phyloP scores from a whole-genome alignment of 2,113 vertebrate genomes.

The Entelurus aequoreus region DNA sequence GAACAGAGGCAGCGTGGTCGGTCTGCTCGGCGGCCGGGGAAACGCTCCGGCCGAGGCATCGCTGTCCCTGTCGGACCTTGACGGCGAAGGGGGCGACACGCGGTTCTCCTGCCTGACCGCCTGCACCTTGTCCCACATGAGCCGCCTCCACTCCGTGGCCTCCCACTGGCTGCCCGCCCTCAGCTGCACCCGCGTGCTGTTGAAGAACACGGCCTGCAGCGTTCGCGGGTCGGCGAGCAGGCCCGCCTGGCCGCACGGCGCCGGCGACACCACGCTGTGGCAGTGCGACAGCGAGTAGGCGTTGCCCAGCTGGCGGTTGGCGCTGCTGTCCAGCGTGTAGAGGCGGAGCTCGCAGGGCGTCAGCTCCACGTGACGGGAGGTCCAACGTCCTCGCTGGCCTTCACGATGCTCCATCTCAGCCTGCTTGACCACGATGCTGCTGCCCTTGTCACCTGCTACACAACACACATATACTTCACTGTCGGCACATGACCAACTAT shows the following conservation, averaged over 20 bases:
- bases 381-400: slow-evolving; percentile 83
- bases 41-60: slow-evolving; percentile 41
- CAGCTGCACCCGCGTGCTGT: slow-evolving; percentile 84
- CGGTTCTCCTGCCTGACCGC: slow-evolving; percentile 60
- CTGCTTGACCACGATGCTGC: slow-evolving; percentile 85
- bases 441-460: slow-evolving; percentile 75
- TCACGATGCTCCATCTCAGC: slow-evolving; percentile 85
- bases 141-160: slow-evolving; percentile 86
- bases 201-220: slow-evolving; percentile 83
- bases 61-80: slow-evolving; percentile 41
- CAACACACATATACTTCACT: no score
- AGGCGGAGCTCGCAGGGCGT: slow-evolving; percentile 83
- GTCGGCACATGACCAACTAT: no score
- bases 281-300: slow-evolving; percentile 85
- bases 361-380: slow-evolving; percentile 84
- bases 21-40: slow-evolving; percentile 61
- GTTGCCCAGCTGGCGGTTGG: slow-evolving; percentile 81
- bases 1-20: slow-evolving; percentile 72
- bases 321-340: slow-evolving; percentile 86
- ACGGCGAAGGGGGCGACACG: slow-evolving; percentile 45
- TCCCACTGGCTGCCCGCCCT: slow-evolving; percentile 85
- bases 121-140: slow-evolving; percentile 85
- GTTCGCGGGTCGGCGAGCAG: slow-evolving; percentile 78
- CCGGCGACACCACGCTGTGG: slow-evolving; percentile 80
- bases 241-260: slow-evolving; percentile 37